A percentile compares a stretch with the other conserved stretches of the same genome.
phyloP scores from a whole-genome alignment of 2,113 vertebrate species.

The Gambusia affinis region DNA sequence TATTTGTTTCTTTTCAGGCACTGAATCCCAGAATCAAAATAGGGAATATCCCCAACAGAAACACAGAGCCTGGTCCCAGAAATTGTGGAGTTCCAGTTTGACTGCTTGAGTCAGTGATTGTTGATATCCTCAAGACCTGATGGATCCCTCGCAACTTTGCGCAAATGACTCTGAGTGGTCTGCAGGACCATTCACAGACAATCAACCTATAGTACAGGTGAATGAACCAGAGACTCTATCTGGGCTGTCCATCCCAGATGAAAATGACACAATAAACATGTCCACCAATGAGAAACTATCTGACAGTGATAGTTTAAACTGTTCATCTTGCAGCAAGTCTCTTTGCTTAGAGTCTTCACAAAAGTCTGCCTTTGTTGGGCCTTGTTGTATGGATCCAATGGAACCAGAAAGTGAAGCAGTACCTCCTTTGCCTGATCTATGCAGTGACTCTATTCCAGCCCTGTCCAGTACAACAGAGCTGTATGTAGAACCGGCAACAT shows the following conservation, averaged over 20 bases:
- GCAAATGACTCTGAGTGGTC: slow-evolving; percentile 17
- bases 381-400: slow-evolving; percentile 15
- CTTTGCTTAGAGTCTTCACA: slow-evolving; percentile 17
- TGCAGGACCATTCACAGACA: neutral
- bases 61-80: slow-evolving; percentile 7
- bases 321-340: neutral
- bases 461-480: neutral
- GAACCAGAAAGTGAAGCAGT: slow-evolving; percentile 21
- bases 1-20: slow-evolving; percentile 42
- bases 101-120: neutral
- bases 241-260: slow-evolving; percentile 2
- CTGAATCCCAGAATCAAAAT: neutral
- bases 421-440: slow-evolving; percentile 29
- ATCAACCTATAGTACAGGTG: slow-evolving; percentile 25
- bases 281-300: slow-evolving; percentile 11
- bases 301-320: slow-evolving; percentile 7
- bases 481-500: neutral
- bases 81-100: slow-evolving; percentile 4
- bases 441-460: slow-evolving; percentile 10
- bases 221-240: neutral
- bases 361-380: slow-evolving; percentile 2
- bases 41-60: slow-evolving; percentile 25
- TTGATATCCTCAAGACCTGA: neutral
- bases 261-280: slow-evolving; percentile 13
- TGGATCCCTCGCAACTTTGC: slow-evolving; percentile 39